Percentiles rank a stretch among this genome's conserved stretches.
Conservation (phyloP, 2,888 invertebrate species). For the Prosopocoilus inquinatus region DNA sequence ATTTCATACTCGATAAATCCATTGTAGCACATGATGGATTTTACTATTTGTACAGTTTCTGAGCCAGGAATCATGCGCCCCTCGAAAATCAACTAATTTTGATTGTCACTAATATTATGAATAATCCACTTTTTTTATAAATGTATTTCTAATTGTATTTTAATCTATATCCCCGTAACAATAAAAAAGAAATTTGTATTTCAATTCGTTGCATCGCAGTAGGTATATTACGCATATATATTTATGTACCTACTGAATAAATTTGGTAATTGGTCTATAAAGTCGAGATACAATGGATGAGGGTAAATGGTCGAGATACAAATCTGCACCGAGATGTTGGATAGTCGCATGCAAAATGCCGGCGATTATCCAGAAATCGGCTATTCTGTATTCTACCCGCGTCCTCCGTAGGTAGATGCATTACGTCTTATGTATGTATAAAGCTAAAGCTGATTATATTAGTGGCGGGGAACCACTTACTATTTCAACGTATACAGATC, state of each 20-base stretch:
- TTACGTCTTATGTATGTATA: slow-evolving; percentile 31
- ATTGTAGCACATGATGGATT: too few species aligned
- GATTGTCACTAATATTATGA: too few species aligned
- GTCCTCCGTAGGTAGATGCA: slow-evolving; percentile 32
- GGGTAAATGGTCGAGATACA: slow-evolving; percentile 28
- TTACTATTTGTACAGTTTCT: too few species aligned
- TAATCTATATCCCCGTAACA: too few species aligned
- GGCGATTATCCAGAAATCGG: slow-evolving; percentile 33
- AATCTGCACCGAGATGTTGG: slow-evolving; percentile 30
- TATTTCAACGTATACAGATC: slow-evolving; percentile 28
- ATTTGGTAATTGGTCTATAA: slow-evolving; percentile 21
- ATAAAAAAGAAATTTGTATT: too few species aligned
- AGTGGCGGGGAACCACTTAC: slow-evolving; percentile 31
- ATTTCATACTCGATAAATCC: too few species aligned
- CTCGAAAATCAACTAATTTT: too few species aligned
- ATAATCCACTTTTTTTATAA: too few species aligned
- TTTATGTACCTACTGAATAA: slow-evolving; percentile 21
- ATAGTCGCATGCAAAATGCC: slow-evolving; percentile 28
- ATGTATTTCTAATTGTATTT: too few species aligned
- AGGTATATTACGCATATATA: too few species aligned
- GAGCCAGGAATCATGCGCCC: too few species aligned
- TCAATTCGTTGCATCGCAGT: too few species aligned
- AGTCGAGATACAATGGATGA: slow-evolving; percentile 22
- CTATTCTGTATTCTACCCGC: slow-evolving; percentile 33
- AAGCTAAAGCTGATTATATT: slow-evolving; percentile 38